These are phyloP conservation scores for Actias luna DNA, from an alignment of 2,888 invertebrate genomes.

Conservation along the genomic window DNA sequence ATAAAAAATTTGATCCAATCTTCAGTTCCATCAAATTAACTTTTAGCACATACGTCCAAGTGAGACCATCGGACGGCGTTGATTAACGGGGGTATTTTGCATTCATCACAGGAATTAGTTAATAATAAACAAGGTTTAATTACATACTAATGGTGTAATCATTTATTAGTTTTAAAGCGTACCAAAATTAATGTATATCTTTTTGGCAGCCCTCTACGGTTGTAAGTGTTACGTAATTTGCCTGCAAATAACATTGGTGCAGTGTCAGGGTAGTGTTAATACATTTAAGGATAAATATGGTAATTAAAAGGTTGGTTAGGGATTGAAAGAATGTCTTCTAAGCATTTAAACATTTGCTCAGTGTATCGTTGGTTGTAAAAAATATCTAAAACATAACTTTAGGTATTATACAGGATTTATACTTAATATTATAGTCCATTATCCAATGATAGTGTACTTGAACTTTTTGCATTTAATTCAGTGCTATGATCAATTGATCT, in stretches of 20 bases:
- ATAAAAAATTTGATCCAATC: not conserved
- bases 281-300: not conserved
- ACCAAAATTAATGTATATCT: constrained; percentile 58
- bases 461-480: not conserved
- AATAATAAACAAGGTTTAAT: not conserved
- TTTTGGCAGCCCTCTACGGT: constrained; percentile 73
- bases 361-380: not conserved
- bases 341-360: not conserved
- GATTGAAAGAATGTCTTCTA: not conserved
- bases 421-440: not conserved
- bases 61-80: not conserved
- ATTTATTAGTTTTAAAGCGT: constrained; percentile 25
- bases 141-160: constrained; percentile 3
- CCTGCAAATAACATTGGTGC: constrained; percentile 7
- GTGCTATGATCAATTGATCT: not conserved
- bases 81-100: not conserved
- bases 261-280: constrained; percentile 18
- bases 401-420: not conserved
- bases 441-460: not conserved
- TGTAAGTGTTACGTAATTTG: constrained; percentile 19
- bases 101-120: not conserved
- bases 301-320: not conserved
- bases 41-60: not conserved
- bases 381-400: not conserved
- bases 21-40: not conserved